Base-by-base conservation (phyloP, 1,140 invertebrate genomes). In the Zaprionus capensis region DNA sequence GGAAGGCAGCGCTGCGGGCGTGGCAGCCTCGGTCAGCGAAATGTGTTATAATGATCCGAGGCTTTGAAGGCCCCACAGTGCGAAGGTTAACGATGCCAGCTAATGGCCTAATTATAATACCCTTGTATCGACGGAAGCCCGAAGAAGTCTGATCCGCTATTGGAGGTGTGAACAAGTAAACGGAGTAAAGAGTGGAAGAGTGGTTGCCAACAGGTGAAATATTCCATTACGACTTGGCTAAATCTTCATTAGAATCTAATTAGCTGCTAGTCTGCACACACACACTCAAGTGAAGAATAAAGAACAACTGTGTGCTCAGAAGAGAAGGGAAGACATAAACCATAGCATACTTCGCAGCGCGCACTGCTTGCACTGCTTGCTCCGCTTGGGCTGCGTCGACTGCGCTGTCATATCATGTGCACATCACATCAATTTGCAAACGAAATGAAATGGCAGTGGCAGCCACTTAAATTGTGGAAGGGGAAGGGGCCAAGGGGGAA, bases 391-490 rank as follows among this genome's bases (percentile, higher is more conserved):
- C 5, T 41, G 14, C 17, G 5, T 31, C 34, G 17, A 15, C 62
- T 44, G 31, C 26, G 51, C 66, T 79, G 74, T 78, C 78, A 81
- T 78, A 78, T 81, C 79, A 81, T 81, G 78, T 80, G 72, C 79
- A 75, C 78, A 78, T 78, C 79, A 76, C 76, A 81, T 78, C 79
- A 81, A 81, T 78, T 81, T 81, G 79, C 76, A 59, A 64, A 78
- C 75, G 66, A 78, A 75, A 81, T 76, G 76, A 76, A 81, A 78
- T 81, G 79, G 79, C 67, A 76, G 59, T 69, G 71, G 76, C 71
- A 81, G 79, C 76, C 79, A 81, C 76, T 81, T 81, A 81, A 78
- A 67, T 51, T 44, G 78, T 46, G 34, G 46, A n/a, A 17, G 22
- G 22, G 38, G 41, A 62, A n/a, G 36, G 57, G 11, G 9, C 11